phyloP scores from a whole-genome alignment of 2,797 vertebrate genomes.

The Mus caroli region DNA sequence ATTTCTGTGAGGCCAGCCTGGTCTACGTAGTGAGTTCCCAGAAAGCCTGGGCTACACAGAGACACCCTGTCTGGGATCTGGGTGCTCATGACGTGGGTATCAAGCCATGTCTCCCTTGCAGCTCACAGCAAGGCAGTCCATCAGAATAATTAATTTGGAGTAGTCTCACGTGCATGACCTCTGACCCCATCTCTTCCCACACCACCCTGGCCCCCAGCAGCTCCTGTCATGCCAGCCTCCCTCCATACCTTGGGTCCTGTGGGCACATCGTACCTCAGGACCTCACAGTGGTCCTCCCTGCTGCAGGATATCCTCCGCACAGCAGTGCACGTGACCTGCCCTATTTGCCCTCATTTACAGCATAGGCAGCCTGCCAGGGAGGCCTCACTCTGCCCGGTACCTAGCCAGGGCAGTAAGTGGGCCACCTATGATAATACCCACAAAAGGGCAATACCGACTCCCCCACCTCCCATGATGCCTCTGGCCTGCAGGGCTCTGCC shows the following conservation, averaged over 20 bases:
- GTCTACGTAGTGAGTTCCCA: not conserved
- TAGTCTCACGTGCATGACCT: not conserved
- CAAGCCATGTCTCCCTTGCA: not conserved
- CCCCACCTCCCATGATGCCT: not conserved
- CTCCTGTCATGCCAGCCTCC: accelerated
- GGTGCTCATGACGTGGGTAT: accelerated
- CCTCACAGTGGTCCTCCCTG: not conserved
- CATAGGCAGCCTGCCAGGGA: not conserved
- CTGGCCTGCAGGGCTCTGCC: not conserved
- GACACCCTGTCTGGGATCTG: not conserved
- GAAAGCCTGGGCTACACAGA: not conserved
- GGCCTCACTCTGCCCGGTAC: accelerated
- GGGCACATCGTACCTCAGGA: not conserved
- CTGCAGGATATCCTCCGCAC: not conserved
- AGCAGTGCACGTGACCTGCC: accelerated
- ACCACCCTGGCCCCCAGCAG: not conserved
- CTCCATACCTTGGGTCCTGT: not conserved
- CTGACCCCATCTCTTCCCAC: not conserved
- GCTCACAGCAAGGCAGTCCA: not conserved
- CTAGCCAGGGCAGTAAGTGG: accelerated
- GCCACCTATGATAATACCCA: accelerated
- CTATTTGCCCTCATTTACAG: not conserved
- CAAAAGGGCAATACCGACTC: not conserved
- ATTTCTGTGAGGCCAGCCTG: not conserved
- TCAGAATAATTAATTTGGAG: slow-evolving; percentile 12